Percentiles rank a stretch among this genome's conserved stretches.
Evolutionary conservation across 2,797 vertebrate species (phyloP).

Genomic region (Enteromius argenteus): DNA sequence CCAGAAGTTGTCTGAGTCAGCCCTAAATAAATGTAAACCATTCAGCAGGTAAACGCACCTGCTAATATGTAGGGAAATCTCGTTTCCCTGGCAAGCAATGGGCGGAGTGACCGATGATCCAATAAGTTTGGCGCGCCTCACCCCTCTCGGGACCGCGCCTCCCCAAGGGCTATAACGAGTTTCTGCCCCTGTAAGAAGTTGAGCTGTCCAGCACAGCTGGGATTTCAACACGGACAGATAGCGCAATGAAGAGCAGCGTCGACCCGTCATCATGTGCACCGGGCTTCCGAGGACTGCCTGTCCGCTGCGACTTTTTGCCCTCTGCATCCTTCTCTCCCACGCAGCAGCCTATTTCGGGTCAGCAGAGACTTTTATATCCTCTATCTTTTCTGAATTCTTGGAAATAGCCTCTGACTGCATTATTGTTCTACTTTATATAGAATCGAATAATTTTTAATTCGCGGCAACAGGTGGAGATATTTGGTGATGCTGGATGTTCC

Average conservation of each 20-base stretch:
- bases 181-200: constrained; percentile 76
- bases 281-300: constrained; percentile 84
- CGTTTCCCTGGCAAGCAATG: constrained; percentile 65
- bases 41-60: constrained; percentile 48
- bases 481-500: constrained; percentile 20
- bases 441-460: not conserved
- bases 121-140: constrained; percentile 65
- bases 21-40: not conserved
- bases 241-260: constrained; percentile 86
- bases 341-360: constrained; percentile 84
- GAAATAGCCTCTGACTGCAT: not conserved
- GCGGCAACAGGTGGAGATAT: constrained; percentile 30
- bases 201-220: constrained; percentile 71
- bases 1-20: too few relatives aligned
- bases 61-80: constrained; percentile 34
- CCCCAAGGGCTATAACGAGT: constrained; percentile 66
- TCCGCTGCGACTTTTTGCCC: constrained; percentile 79
- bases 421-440: not conserved
- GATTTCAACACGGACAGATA: constrained; percentile 80
- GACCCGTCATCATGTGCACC: constrained; percentile 89
- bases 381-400: not conserved
- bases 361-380: constrained; percentile 63
- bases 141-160: constrained; percentile 68
- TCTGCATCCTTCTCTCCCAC: constrained; percentile 83
- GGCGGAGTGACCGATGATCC: constrained; percentile 67